These are phyloP conservation scores for Drosophila formosana DNA, from an alignment of 2,888 invertebrate species.

Conservation along the genomic window DNA sequence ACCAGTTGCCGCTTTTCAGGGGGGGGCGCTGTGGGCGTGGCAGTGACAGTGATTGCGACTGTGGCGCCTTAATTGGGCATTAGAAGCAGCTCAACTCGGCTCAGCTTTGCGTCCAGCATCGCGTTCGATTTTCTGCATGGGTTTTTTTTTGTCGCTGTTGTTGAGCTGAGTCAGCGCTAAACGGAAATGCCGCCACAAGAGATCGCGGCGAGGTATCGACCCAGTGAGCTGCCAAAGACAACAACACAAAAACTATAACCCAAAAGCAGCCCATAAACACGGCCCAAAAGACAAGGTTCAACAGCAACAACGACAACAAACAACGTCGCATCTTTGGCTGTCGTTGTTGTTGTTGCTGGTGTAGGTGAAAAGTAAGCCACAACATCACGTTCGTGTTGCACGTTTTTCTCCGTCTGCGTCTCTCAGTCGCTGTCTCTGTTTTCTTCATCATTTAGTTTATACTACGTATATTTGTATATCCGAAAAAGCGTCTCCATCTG, in stretches of 20 bases:
- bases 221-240: slow-evolving; percentile 5
- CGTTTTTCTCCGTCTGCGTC: slow-evolving; percentile 34
- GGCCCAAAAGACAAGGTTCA: slow-evolving; percentile 50
- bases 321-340: too few species aligned
- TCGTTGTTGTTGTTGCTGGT: slow-evolving; percentile 26
- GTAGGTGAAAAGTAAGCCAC: slow-evolving; percentile 58
- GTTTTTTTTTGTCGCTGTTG: slow-evolving; percentile 11
- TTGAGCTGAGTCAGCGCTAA: slow-evolving; percentile 42
- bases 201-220: slow-evolving; percentile 28
- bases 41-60: neutral
- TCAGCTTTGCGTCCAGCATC: neutral
- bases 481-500: slow-evolving; percentile 26
- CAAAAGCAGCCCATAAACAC: slow-evolving; percentile 18
- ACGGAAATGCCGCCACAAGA: slow-evolving; percentile 47
- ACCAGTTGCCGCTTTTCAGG: slow-evolving; percentile 19
- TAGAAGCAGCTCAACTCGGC: slow-evolving; percentile 23
- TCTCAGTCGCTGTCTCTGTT: slow-evolving; percentile 7
- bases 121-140: neutral
- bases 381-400: slow-evolving; percentile 59
- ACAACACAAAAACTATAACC: slow-evolving; percentile 20
- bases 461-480: slow-evolving; percentile 4
- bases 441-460: neutral
- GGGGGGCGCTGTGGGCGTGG: slow-evolving; percentile 33
- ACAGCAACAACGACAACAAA: slow-evolving; percentile 12
- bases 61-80: slow-evolving; percentile 49